Base-by-base conservation (phyloP, 2,797 vertebrate genomes). In the Tympanoctomys barrerae region DNA sequence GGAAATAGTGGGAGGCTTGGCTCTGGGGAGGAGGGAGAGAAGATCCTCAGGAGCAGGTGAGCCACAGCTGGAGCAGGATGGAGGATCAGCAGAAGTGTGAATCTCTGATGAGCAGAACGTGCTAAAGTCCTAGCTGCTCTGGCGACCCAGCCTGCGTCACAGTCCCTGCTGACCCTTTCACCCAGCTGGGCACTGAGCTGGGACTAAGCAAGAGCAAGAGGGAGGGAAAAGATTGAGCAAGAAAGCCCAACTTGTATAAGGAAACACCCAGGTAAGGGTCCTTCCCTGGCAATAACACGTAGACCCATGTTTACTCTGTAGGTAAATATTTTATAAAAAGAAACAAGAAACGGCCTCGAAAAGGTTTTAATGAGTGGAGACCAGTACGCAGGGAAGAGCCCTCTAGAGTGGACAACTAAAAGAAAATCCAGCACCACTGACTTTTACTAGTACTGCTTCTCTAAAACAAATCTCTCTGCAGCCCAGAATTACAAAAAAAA, bases 381-480 rank as follows among this genome's bases (percentile, higher is more conserved):
- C 31, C 18, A 62, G 39, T 11, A 46, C 18, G 7, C 26, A 70
- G 3, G 12, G 9, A 33, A 90, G 14, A 95, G 86, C 64, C 12
- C 36, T 71, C 61, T 77, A 46, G 31, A 86, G 62, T 46, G 11
- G 9, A 10, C 39, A 91, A 54, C 28, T 84, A 36, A 71, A 89
- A 94, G 52, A 52, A 85, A 79, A 68, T 24, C 18, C 0, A 86
- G n/a, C 52, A 39, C 14, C 14, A 4, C 13, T 31, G 59, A 91
- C 90, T 85, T 94, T 87, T 36, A 73, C 93, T n/a, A 26, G 79
- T 28, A 82, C 57, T 52, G 3, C 22, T 19, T 75, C 39, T 71
- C 79, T 68, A 61, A 71, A 92, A 92, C 79, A 93, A 90, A 96
- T 85, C 90, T 85, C 87, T 96, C 89, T 89, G 61, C 83, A 96